A percentile compares a stretch with the other conserved stretches of the same genome.
Evolutionary conservation across 2,113 vertebrate species (phyloP).

Genomic region (Lota lota): DNA sequence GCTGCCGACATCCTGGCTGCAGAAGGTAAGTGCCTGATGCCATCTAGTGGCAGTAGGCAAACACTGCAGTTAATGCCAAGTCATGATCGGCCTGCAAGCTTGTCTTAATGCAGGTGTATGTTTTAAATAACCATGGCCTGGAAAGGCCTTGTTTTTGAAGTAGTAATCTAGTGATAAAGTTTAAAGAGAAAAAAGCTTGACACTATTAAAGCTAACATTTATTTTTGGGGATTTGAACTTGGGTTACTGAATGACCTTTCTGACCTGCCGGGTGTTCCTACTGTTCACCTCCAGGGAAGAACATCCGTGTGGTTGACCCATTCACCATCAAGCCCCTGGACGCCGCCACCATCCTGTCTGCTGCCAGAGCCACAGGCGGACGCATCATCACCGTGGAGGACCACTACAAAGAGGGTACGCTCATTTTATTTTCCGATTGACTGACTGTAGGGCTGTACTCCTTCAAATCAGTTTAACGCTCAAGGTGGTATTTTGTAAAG

Average conservation of each 20-base stretch:
- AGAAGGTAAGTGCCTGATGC: conserved; percentile 64
- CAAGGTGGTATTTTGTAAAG: neutral
- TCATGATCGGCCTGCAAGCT: neutral
- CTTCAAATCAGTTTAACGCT: too few relatives aligned
- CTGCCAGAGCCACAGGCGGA: conserved; percentile 76
- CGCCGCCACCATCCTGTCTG: conserved; percentile 75
- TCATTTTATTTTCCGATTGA: neutral
- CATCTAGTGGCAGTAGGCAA: conserved; percentile 22
- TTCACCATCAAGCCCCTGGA: conserved; percentile 89
- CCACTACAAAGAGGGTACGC: conserved; percentile 83
- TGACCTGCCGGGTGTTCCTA: neutral
- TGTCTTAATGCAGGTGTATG: neutral
- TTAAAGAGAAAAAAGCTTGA: too few relatives aligned
- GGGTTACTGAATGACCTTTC: neutral
- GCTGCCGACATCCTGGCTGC: conserved; percentile 76
- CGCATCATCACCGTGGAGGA: conserved; percentile 84
- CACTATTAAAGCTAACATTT: too few relatives aligned
- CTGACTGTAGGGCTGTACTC: too few relatives aligned
- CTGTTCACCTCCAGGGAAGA: conserved; percentile 62
- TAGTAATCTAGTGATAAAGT: too few relatives aligned
- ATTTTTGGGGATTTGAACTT: neutral
- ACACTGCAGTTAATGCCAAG: neutral
- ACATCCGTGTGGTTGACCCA: conserved; percentile 80
- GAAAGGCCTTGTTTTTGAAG: too few relatives aligned
- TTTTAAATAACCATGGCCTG: neutral